A percentile compares a stretch with the other conserved stretches of the same genome.
Conservation (phyloP, 2,888 invertebrate species). For the Camponotus fellah region DNA sequence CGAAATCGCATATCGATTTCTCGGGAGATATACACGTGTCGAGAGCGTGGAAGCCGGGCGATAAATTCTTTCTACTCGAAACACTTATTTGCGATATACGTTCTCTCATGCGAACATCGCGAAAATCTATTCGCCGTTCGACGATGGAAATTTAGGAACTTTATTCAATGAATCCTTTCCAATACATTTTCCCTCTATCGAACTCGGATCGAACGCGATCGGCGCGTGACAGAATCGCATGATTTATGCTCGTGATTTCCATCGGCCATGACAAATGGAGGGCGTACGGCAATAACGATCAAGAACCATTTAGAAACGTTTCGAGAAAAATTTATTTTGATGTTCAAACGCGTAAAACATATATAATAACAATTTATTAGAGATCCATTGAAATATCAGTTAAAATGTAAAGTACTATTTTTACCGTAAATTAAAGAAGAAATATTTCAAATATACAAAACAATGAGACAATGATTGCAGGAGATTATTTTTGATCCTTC, state of each 20-base stretch:
- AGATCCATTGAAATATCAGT: not conserved
- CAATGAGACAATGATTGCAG: not conserved
- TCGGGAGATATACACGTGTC: constrained; percentile 57
- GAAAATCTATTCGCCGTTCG: constrained; percentile 54
- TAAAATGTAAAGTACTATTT: constrained; percentile 1
- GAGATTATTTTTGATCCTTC: not conserved
- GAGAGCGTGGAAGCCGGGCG: constrained; percentile 54
- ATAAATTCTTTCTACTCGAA: constrained; percentile 57
- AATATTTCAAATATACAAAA: not conserved
- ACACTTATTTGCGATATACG: constrained; percentile 57
- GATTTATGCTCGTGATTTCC: constrained; percentile 65
- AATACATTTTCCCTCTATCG: constrained; percentile 35
- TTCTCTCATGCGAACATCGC: constrained; percentile 50
- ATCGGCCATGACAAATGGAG: constrained; percentile 61
- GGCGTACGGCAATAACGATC: constrained; percentile 46
- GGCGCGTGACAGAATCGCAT: constrained; percentile 51
- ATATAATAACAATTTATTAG: constrained; percentile 30
- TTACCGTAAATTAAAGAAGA: not conserved
- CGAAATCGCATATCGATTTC: constrained; percentile 57
- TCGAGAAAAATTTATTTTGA: constrained; percentile 45
- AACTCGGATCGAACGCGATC: constrained; percentile 50
- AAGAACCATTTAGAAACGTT: constrained; percentile 48
- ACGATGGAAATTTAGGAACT: constrained; percentile 55
- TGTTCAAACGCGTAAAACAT: not conserved
- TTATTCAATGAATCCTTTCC: constrained; percentile 56